Evolutionary conservation across 2,888 invertebrate genomes (phyloP).

Genomic region (Chalcis sispes): DNA sequence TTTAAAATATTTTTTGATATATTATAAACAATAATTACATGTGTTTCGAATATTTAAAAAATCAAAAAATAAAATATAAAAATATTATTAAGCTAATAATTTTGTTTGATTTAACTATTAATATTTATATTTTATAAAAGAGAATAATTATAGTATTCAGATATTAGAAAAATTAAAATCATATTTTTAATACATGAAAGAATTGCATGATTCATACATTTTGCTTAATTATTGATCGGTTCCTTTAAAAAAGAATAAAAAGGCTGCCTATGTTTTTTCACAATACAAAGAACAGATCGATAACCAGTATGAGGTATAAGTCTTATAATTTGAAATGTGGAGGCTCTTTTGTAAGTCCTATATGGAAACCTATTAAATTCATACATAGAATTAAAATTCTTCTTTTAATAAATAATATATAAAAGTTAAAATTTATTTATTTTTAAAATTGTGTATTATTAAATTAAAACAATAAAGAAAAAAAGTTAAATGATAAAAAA

Average conservation of each 20-base stretch:
- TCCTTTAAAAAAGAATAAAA: constrained; percentile 26
- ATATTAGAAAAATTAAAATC: not conserved
- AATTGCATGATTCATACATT: not conserved
- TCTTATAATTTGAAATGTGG: not conserved
- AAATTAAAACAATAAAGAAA: not conserved
- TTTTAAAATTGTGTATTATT: not conserved
- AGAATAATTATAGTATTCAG: no score
- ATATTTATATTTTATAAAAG: no score
- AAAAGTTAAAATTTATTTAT: no score
- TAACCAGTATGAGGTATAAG: not conserved
- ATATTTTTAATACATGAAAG: not conserved
- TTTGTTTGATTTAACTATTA: no score
- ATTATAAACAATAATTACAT: not conserved
- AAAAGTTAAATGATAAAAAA: no score
- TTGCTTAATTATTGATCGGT: constrained; percentile 37
- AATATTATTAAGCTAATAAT: not conserved
- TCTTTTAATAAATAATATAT: not conserved
- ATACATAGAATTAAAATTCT: not conserved
- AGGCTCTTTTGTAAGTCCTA: not conserved
- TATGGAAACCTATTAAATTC: not conserved
- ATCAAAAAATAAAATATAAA: not conserved
- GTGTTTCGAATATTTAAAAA: not conserved
- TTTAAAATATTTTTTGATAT: not conserved
- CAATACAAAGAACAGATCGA: constrained; percentile 22
- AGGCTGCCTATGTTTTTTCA: constrained; percentile 23